These are phyloP conservation scores for Rousettus leschenaultii DNA, from an alignment of 2,113 vertebrate genomes.

Conservation along the genomic window DNA sequence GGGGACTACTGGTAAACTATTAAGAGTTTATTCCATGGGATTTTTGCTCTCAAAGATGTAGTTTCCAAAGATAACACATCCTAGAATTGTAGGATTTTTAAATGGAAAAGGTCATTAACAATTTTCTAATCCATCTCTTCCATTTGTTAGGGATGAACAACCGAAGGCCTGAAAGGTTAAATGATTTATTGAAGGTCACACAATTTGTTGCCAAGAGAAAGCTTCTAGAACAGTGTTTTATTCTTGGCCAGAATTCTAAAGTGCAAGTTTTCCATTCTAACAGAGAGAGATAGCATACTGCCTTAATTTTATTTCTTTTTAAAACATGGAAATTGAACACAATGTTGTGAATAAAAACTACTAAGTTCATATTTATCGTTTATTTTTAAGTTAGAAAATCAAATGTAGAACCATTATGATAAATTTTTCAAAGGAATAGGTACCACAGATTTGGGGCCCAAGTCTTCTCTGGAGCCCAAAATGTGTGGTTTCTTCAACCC, in stretches of 20 bases:
- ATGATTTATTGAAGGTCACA: not conserved
- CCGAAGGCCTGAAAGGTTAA: slow-evolving; percentile 7
- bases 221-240: not conserved
- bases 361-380: slow-evolving; percentile 25
- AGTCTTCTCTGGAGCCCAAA: not conserved
- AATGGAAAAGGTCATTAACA: not conserved
- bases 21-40: not conserved
- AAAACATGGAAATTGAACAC: slow-evolving; percentile 11
- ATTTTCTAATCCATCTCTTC: not conserved
- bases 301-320: slow-evolving; percentile 27
- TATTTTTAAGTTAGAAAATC: slow-evolving; percentile 49
- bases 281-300: not conserved
- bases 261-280: slow-evolving; percentile 25
- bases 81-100: slow-evolving; percentile 22
- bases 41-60: slow-evolving; percentile 9
- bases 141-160: slow-evolving; percentile 17
- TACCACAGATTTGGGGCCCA: not conserved
- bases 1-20: not conserved
- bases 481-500: not conserved
- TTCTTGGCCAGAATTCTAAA: slow-evolving; percentile 8
- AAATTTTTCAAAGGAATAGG: slow-evolving; percentile 1
- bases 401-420: not conserved
- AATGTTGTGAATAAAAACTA: slow-evolving; percentile 27
- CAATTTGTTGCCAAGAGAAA: not conserved
- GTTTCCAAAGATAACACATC: not conserved